Percentiles rank a stretch among this genome's conserved stretches.
phyloP scores from a whole-genome alignment of 1,140 invertebrate genomes.

The Zaprionus camerounensis region DNA sequence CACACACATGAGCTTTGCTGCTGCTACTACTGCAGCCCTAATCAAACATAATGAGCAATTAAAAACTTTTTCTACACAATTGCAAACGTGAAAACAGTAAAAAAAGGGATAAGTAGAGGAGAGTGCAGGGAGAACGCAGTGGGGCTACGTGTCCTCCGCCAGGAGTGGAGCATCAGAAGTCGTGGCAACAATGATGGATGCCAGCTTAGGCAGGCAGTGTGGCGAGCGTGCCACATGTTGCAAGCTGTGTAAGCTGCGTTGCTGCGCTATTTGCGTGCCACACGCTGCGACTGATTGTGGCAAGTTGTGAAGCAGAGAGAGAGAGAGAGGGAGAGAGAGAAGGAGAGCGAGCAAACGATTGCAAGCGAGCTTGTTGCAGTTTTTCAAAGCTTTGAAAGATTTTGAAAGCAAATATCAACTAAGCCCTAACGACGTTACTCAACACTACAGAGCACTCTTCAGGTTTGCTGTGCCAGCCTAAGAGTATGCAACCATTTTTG shows the following conservation, averaged over 20 bases:
- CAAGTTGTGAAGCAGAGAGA: background rate
- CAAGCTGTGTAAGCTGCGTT: constrained; percentile 6
- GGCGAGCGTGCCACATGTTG: constrained; percentile 46
- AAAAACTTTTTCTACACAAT: constrained; percentile 61
- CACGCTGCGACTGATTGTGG: background rate
- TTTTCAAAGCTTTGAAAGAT: constrained; percentile 2
- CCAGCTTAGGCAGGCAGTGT: constrained; percentile 22
- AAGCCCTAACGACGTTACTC: background rate
- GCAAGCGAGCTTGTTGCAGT: background rate
- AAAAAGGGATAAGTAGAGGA: background rate
- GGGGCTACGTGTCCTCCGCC: constrained; percentile 28
- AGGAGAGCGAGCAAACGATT: background rate
- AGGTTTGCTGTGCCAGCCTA: background rate
- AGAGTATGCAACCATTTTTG: background rate
- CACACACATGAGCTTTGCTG: background rate
- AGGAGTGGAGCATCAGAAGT: constrained; percentile 17
- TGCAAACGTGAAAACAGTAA: constrained; percentile 15
- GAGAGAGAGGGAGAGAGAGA: background rate
- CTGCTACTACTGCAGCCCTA: constrained; percentile 55
- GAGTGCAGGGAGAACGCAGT: background rate
- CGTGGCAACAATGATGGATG: constrained; percentile 41
- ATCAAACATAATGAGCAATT: constrained; percentile 78
- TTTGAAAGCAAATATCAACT: background rate
- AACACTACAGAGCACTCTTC: background rate
- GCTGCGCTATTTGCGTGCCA: constrained; percentile 5